Evolutionary conservation across 2,113 vertebrate genomes (phyloP).

Genomic region (Onychostoma macrolepis): DNA sequence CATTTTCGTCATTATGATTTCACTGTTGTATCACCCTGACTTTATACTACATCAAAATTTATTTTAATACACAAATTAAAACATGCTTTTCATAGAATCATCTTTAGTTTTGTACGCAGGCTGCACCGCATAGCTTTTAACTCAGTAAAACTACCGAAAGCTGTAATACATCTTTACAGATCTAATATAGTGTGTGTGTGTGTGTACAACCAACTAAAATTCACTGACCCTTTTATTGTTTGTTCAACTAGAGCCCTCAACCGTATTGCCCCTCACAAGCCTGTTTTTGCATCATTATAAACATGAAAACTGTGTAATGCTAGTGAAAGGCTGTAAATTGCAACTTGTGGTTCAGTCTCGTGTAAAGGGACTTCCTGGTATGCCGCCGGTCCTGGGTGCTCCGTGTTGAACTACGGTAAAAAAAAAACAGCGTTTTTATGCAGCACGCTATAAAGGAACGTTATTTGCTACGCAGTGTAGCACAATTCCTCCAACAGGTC

Average conservation of each 20-base stretch:
- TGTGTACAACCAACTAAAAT: not conserved
- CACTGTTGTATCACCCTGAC: not conserved
- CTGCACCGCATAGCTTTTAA: not conserved
- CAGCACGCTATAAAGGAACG: conserved; percentile 59
- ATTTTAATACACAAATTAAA: not conserved
- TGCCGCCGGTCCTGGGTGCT: conserved; percentile 62
- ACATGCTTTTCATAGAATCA: not conserved
- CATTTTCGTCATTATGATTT: not conserved
- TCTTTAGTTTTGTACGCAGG: not conserved
- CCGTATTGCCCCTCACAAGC: conserved; percentile 66
- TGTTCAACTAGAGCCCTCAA: conserved; percentile 43
- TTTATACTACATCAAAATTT: not conserved
- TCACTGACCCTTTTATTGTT: conserved; percentile 49
- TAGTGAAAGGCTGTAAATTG: conserved; percentile 71
- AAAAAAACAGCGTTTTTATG: conserved; percentile 63
- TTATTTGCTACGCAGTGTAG: conserved; percentile 58
- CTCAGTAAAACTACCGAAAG: not conserved
- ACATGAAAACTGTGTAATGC: conserved; percentile 67
- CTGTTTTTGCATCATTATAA: conserved; percentile 76
- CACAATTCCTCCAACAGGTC: conserved; percentile 85
- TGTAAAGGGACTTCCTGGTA: conserved; percentile 69
- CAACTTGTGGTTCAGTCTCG: conserved; percentile 67
- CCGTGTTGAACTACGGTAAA: conserved; percentile 67
- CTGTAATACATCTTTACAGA: not conserved
- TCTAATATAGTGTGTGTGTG: not conserved